Base-by-base conservation (phyloP, 2,888 invertebrate genomes). In the Norana najaformis region DNA sequence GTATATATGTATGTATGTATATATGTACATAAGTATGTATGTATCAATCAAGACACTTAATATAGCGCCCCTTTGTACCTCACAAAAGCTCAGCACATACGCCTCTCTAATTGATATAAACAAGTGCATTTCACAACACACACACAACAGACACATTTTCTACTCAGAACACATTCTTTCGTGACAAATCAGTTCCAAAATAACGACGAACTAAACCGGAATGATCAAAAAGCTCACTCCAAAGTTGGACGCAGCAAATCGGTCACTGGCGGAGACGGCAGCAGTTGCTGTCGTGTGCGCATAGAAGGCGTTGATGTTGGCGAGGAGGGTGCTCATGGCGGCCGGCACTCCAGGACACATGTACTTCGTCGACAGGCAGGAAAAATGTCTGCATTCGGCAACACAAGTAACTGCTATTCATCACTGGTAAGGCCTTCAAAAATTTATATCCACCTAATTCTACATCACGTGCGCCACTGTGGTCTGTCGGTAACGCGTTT, bases 181-280 rank as follows among this genome's bases (percentile, higher is more conserved):
- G n/a, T n/a, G n/a, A n/a, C n/a, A 53, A 30, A 53, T 30, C 4
- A 0, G 53, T 69, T 1, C 69, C 30, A n/a, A 37, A 36, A 2
- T 35, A 23, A 36, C 35, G 14, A 83, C n/a, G n/a, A 83, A 83
- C 36, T 1, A 83, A 35, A 53, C 23, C 53, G 23, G 83, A 83
- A 83, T 16, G n/a, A 11, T 6, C 14, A 5, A 83, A 35, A 18
- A 5, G 20, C 83, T 34, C 96, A 98, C 98, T 95, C 99, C 99
- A 96, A 99, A 99, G 96, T 99, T 99, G 93, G 99, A 99, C 91
- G 99, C 99, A 92, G 99, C 98, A 95, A 99, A 99, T 94, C 99
- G 96, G 95, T 99, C 99, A 93, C 98, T 98, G 89, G 99, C 99
- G 34, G 99, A 99, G 34, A 99, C 99, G 88, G 99, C 98, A 23